Evolutionary conservation across 2,888 invertebrate genomes (phyloP), one percentile per base, ranked within the genome.

Genomic region (Clusia tigrina): DNA sequence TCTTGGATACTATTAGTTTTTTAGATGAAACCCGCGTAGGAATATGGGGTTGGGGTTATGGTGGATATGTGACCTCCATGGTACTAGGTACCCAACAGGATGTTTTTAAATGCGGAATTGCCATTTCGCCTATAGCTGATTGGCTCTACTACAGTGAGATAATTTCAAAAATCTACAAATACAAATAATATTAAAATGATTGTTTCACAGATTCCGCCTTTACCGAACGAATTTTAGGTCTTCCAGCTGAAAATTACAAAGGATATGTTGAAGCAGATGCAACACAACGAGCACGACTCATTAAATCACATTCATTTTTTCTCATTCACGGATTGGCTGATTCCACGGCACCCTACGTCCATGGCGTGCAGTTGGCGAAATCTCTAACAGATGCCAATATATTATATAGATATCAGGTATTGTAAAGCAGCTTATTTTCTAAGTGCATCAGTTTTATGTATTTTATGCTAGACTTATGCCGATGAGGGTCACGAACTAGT

Each of bases 41-140:
- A 9, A 92, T 98, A 62, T 96, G 95, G 95, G 97, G 97, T 51
- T 95, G 96, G 95, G 96, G 96, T 17, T 97, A 96, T 84, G 97
- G 84, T 3, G 97, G 96, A 9, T 97, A 95, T 84, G 93, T 96
- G 38, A 93, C 96, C n/a, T 88, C 95, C 58, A 94, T 95, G 90
- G 89, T 94, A 64, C 86, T 97, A 59, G 95, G 95, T 46, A 90
- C 91, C 57, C 93, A 94, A 80, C 93, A 94, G 82, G 88, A 91
- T 75, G 90, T 93, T 59, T 94, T 95, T 85, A 93, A 94, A 81
- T 97, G 97, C 82, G 97, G 96, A 54, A 91, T 96, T 66, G 91
- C 95, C 18, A 95, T 97, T 38, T 96, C 96, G 66, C 97, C 97
- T 0, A 95, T 97, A 74, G 92, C 95, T 37, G 96, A 96, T 84